A percentile compares a stretch with the other conserved stretches of the same genome.
Evolutionary conservation across 1,140 invertebrate species (phyloP).

Genomic region (Apis mellifera): Amel_HAv3.1 CM009936.2:15739001-15739500

Average conservation of each 20-base stretch:
- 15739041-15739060: slow-evolving; percentile 40
- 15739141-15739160: slow-evolving; percentile 78
- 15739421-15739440: too few species aligned
- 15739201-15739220: slow-evolving; percentile 78
- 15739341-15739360: too few species aligned
- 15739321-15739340: slow-evolving; percentile 72
- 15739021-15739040: neutral
- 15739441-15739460: too few species aligned
- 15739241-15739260: slow-evolving; percentile 80
- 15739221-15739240: slow-evolving; percentile 79
- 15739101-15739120: slow-evolving; percentile 13
- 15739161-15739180: slow-evolving; percentile 79
- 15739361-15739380: too few species aligned
- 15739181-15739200: slow-evolving; percentile 77
- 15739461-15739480: too few species aligned
- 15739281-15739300: slow-evolving; percentile 79
- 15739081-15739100: slow-evolving; percentile 38
- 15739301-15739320: slow-evolving; percentile 79
- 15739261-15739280: slow-evolving; percentile 81
- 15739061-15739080: slow-evolving; percentile 6
- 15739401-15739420: too few species aligned
- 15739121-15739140: slow-evolving; percentile 47
- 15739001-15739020: neutral
- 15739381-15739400: too few species aligned
- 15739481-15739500: too few species aligned